Percentiles rank a stretch among this genome's conserved stretches.
Evolutionary conservation across 2,797 vertebrate species (phyloP).

Genomic region (Vipera latastei): DNA sequence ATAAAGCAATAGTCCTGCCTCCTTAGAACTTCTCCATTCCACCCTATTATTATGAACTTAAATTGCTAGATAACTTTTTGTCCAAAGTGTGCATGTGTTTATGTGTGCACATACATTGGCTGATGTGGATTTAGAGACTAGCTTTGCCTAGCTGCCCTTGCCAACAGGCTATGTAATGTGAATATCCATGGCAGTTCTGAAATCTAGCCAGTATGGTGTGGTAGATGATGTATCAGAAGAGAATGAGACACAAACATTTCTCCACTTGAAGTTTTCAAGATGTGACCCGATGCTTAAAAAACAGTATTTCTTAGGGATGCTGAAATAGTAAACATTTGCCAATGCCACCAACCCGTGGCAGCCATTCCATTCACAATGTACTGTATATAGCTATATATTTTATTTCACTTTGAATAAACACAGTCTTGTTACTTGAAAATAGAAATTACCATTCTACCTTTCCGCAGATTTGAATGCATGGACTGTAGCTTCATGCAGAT

Average conservation of each 20-base stretch:
- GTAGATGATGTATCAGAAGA: neutral
- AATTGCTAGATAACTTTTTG: neutral
- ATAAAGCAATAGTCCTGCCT: neutral
- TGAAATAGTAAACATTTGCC: neutral
- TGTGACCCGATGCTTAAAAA: neutral
- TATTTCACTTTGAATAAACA: neutral
- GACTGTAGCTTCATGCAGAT: slow-evolving; percentile 50
- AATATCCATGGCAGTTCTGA: neutral
- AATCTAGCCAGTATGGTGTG: neutral
- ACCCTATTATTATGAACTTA: neutral
- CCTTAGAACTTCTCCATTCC: neutral
- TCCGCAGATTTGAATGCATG: slow-evolving; percentile 31
- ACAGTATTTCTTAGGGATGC: neutral
- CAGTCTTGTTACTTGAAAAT: neutral
- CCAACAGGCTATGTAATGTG: neutral
- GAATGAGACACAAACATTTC: neutral
- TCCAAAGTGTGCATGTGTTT: neutral
- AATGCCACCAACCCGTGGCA: neutral
- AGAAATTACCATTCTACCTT: slow-evolving; percentile 22
- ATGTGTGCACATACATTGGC: neutral
- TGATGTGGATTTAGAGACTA: neutral
- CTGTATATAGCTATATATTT: neutral
- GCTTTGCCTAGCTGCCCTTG: neutral
- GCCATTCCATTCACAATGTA: neutral
- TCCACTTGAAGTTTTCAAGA: neutral